phyloP scores from a whole-genome alignment of 2,113 vertebrate genomes.

The Neolamprologus modestus region DNA sequence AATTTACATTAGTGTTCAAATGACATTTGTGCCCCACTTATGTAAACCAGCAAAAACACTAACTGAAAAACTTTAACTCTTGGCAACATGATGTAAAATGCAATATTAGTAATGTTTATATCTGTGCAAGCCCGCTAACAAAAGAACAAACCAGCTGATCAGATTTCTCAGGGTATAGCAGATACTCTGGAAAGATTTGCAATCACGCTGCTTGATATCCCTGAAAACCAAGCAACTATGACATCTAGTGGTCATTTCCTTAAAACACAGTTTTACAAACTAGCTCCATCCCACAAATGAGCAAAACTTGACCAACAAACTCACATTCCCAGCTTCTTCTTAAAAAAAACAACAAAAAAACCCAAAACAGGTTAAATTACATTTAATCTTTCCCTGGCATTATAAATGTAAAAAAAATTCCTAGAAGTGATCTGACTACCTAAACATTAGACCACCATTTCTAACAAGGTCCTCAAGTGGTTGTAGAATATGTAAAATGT shows the following conservation, averaged over 20 bases:
- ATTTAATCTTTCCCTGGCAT: not conserved
- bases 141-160: not conserved
- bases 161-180: not conserved
- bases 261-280: not conserved
- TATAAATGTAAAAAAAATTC: not conserved
- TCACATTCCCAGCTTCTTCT: not conserved
- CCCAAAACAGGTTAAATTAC: not conserved
- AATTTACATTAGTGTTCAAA: not conserved
- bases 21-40: not conserved
- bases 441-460: not conserved
- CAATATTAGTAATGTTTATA: not conserved
- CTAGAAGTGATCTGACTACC: not conserved
- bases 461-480: not conserved
- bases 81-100: not conserved
- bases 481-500: not conserved
- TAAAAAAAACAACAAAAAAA: rapidly evolving
- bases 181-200: not conserved
- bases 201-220: not conserved
- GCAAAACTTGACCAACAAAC: not conserved
- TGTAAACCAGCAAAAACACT: not conserved
- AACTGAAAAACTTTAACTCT: not conserved
- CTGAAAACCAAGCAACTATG: slow-evolving; percentile 50
- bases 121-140: not conserved
- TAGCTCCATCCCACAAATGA: not conserved
- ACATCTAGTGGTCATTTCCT: slow-evolving; percentile 55